These are phyloP conservation scores for Oryzias dopingdopingensis DNA, from an alignment of 2,797 vertebrate genomes.

Conservation along the genomic window DNA sequence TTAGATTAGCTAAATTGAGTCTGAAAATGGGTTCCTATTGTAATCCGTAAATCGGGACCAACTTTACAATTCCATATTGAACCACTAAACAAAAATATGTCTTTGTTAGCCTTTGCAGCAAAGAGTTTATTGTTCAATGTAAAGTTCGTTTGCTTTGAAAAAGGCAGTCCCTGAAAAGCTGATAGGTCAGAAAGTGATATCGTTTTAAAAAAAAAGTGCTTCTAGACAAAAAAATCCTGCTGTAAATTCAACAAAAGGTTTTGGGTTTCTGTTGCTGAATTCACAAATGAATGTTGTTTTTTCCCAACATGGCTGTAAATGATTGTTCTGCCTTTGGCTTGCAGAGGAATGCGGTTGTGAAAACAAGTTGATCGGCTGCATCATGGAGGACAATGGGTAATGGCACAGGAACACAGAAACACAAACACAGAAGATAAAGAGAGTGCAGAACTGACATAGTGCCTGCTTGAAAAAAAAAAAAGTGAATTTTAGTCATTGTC, in stretches of 20 bases:
- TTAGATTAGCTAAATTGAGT: too few species aligned
- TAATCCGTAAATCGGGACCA: too few species aligned
- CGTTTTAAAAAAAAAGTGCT: slow-evolving; percentile 11
- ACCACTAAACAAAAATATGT: too few species aligned
- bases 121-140: slow-evolving; percentile 21
- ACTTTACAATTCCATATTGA: too few species aligned
- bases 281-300: neutral
- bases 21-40: too few species aligned
- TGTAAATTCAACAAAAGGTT: slow-evolving; percentile 14
- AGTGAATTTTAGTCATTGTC: too few species aligned
- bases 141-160: slow-evolving; percentile 15
- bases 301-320: neutral
- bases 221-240: neutral
- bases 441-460: neutral
- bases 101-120: too few species aligned
- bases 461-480: neutral
- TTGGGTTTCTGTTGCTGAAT: slow-evolving; percentile 6
- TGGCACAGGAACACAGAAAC: slow-evolving; percentile 16
- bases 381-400: slow-evolving; percentile 99
- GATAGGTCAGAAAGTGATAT: slow-evolving; percentile 16
- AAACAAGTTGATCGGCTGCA: slow-evolving; percentile 92
- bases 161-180: slow-evolving; percentile 12
- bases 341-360: slow-evolving; percentile 93
- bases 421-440: slow-evolving; percentile 10
- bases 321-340: slow-evolving; percentile 24